Conservation (phyloP, 1,140 invertebrate species). For the Temnothorax curvispinosus region DNA sequence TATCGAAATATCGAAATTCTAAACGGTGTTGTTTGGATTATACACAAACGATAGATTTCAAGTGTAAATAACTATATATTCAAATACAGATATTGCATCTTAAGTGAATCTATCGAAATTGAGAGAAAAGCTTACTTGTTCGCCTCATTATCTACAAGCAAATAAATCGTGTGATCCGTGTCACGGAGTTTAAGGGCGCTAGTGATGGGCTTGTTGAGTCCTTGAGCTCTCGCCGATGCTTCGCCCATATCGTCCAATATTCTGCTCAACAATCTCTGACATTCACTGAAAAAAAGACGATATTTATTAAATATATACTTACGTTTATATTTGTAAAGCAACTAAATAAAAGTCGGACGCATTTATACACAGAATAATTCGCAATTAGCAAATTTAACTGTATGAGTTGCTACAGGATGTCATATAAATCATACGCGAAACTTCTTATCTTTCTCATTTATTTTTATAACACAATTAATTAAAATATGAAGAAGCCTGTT, state of each 20-base stretch:
- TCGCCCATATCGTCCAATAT: conserved; percentile 90
- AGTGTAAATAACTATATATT: background rate
- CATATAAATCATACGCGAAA: background rate
- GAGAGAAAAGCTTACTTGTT: conserved; percentile 86
- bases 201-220: conserved; percentile 90
- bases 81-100: background rate
- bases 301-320: background rate
- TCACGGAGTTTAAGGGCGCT: conserved; percentile 89
- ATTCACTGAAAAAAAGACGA: conserved; percentile 85
- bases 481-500: no score
- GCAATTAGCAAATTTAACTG: background rate
- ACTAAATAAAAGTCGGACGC: background rate
- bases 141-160: conserved; percentile 88
- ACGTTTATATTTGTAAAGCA: background rate
- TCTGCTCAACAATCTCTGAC: conserved; percentile 88
- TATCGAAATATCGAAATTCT: background rate
- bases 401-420: background rate
- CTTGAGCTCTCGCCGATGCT: conserved; percentile 91
- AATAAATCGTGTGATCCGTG: conserved; percentile 89
- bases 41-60: background rate
- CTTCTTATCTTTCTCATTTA: background rate
- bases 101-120: background rate
- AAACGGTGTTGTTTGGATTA: background rate
- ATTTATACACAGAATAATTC: background rate
- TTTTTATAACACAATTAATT: background rate